Conservation (phyloP, 1,140 invertebrate species). For the Lucilia cuprina region DNA sequence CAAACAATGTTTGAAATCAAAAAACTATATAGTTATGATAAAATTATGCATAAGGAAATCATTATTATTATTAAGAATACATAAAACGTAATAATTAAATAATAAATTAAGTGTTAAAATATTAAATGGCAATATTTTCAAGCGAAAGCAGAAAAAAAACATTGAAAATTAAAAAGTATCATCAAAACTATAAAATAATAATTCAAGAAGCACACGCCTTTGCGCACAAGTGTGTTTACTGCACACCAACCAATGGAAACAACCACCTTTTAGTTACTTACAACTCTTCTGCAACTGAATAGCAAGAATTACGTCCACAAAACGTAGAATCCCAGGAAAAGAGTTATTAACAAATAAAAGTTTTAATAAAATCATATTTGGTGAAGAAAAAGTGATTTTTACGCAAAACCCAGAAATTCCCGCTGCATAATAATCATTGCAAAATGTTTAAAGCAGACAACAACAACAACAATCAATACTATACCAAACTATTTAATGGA, state of each 20-base stretch:
- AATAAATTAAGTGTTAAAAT: no score
- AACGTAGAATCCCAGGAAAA: not conserved
- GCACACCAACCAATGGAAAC: slow-evolving; percentile 22
- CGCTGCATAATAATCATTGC: no score
- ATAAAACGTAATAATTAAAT: not conserved
- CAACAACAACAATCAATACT: no score
- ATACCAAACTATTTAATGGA: no score
- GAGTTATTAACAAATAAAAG: no score
- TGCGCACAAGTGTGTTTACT: slow-evolving; percentile 27
- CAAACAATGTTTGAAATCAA: not conserved
- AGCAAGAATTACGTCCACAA: not conserved
- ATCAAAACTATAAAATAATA: not conserved
- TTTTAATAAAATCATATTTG: no score
- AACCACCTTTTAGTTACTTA: slow-evolving; percentile 20
- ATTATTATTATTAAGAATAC: not conserved
- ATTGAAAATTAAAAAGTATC: not conserved
- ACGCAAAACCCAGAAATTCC: no score
- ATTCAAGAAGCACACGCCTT: slow-evolving; percentile 26
- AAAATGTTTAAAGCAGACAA: no score
- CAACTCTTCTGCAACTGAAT: not conserved
- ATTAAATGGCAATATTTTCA: not conserved
- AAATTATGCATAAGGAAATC: not conserved
- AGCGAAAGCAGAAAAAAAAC: not conserved
- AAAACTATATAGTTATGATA: not conserved
- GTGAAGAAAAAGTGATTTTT: no score